Evolutionary conservation across 2,888 invertebrate species (phyloP).

Genomic region (Trichogramma dendrolimi): DNA sequence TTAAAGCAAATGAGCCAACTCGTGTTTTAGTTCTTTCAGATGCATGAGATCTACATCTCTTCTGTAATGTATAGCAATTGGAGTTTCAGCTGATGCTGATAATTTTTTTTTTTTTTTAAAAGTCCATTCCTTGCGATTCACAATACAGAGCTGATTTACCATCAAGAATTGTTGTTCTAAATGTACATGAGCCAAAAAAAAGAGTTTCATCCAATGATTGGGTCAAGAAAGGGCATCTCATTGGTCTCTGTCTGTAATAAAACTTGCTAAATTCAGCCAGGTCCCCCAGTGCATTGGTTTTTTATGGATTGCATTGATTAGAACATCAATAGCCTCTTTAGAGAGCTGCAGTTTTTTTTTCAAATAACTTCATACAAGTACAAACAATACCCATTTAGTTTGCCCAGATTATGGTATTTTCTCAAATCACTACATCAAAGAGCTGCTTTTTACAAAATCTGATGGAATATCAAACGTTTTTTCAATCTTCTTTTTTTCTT

Average conservation of each 20-base stretch:
- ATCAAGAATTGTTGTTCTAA: constrained; percentile 85
- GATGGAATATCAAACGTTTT: constrained; percentile 71
- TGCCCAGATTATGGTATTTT: constrained; percentile 58
- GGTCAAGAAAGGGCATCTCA: constrained; percentile 66
- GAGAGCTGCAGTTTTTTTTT: constrained; percentile 80
- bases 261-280: constrained; percentile 85
- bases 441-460: constrained; percentile 55
- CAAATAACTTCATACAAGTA: constrained; percentile 73
- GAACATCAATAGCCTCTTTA: constrained; percentile 71
- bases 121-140: constrained; percentile 74
- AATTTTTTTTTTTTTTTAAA: constrained; percentile 83
- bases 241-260: constrained; percentile 79
- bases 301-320: constrained; percentile 73
- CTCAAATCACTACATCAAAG: constrained; percentile 58
- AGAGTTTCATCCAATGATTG: constrained; percentile 90
- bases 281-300: constrained; percentile 91
- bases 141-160: constrained; percentile 83
- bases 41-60: constrained; percentile 93
- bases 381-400: constrained; percentile 87
- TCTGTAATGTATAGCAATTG: constrained; percentile 87
- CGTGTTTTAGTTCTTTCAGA: constrained; percentile 86
- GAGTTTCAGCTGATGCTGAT: constrained; percentile 88
- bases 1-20: constrained; percentile 89
- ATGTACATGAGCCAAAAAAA: constrained; percentile 87
- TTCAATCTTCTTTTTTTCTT: constrained; percentile 85